A percentile compares a stretch with the other conserved stretches of the same genome.
Conservation (phyloP, 2,113 vertebrate species). For the Turnix velox region DNA sequence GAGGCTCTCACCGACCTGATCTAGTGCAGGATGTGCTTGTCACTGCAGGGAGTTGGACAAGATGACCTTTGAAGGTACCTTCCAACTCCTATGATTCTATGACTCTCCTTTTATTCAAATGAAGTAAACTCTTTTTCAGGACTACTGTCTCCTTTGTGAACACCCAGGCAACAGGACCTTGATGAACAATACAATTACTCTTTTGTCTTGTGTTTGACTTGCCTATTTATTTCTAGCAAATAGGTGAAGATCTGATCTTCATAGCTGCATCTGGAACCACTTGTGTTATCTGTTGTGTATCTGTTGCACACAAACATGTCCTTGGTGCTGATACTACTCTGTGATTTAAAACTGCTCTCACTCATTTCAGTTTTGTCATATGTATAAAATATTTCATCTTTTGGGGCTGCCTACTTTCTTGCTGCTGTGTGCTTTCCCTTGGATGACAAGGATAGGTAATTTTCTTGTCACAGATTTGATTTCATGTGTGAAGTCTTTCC, state of each 20-base stretch:
- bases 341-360: neutral
- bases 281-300: neutral
- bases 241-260: neutral
- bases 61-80: no score
- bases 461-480: neutral
- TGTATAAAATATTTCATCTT: neutral
- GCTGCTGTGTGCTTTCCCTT: neutral
- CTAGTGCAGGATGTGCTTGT: no score
- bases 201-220: neutral
- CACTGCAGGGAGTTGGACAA: no score
- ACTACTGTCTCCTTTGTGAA: no score
- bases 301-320: neutral
- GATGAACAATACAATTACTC: no score
- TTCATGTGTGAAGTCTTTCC: neutral
- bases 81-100: no score
- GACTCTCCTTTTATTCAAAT: no score
- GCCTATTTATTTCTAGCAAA: neutral
- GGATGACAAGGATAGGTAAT: neutral
- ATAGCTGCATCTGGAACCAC: neutral
- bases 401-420: neutral
- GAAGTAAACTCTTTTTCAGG: no score
- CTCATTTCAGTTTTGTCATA: slow-evolving; percentile 4
- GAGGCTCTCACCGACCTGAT: no score
- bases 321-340: neutral
- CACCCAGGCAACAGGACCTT: no score